A percentile compares a stretch with the other conserved stretches of the same genome.
These are phyloP conservation scores for Alectoris magna DNA, from an alignment of 2,797 vertebrate species.

Conservation along the genomic window DNA sequence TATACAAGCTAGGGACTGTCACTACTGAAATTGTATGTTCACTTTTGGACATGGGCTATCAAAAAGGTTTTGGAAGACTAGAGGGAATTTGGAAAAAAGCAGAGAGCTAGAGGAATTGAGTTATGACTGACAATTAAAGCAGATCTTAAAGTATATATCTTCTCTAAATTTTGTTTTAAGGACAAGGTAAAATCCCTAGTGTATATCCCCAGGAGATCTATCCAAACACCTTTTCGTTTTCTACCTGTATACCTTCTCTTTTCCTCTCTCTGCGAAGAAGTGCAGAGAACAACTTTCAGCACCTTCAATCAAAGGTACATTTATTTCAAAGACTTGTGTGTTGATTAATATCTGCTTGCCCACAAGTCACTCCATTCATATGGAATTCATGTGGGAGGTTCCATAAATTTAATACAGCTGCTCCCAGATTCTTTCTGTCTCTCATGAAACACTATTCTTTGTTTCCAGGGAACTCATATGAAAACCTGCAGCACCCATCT, in stretches of 20 bases:
- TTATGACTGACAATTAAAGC: neutral
- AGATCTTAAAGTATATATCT: neutral
- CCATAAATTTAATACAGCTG: slow-evolving; percentile 28
- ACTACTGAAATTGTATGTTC: neutral
- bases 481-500: neutral
- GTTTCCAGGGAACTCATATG: neutral
- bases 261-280: neutral
- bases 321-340: neutral
- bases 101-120: neutral
- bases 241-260: neutral
- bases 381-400: slow-evolving; percentile 1
- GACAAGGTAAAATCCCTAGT: neutral
- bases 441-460: slow-evolving; percentile 38
- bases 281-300: neutral
- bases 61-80: neutral
- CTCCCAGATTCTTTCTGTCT: neutral
- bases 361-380: slow-evolving; percentile 21
- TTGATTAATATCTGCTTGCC: slow-evolving; percentile 37
- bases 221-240: neutral
- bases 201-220: neutral
- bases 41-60: neutral
- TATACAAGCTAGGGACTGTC: neutral
- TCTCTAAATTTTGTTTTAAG: neutral
- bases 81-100: neutral
- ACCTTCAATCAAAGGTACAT: neutral